These are phyloP conservation scores for Trogon surrucura DNA, from an alignment of 2,113 vertebrate species.

Conservation along the genomic window DNA sequence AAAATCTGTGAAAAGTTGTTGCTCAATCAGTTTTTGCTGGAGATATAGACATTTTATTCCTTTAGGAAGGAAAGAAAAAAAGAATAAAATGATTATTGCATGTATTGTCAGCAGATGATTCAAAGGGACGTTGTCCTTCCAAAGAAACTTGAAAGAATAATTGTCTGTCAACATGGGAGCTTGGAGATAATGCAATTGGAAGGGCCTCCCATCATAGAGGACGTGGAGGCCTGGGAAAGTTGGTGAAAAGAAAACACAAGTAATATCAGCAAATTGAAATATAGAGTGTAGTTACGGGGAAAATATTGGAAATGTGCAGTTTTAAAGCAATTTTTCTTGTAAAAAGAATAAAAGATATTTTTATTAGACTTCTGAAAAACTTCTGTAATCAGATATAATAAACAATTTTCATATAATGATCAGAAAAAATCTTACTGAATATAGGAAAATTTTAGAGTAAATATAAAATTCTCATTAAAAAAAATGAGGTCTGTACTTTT, in stretches of 20 bases:
- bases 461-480: neutral
- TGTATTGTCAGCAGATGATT: conserved; percentile 50
- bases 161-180: conserved; percentile 45
- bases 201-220: neutral
- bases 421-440: neutral
- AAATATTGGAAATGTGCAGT: neutral
- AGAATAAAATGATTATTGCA: conserved; percentile 51
- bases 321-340: neutral
- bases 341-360: neutral
- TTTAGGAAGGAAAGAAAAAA: conserved; percentile 57
- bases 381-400: neutral
- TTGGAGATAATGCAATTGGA: conserved; percentile 36
- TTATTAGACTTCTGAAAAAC: neutral
- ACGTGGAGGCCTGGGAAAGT: conserved; percentile 46
- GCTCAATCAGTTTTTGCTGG: conserved; percentile 24
- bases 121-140: conserved; percentile 6
- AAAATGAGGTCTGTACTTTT: neutral
- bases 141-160: conserved; percentile 50
- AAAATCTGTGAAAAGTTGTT: conserved; percentile 13
- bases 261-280: neutral
- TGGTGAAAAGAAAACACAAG: neutral
- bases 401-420: neutral
- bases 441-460: neutral
- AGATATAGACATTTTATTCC: conserved; percentile 52
- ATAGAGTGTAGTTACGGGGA: neutral